Conservation (phyloP, 2,797 vertebrate species). For the Ceyx erithaca region DNA sequence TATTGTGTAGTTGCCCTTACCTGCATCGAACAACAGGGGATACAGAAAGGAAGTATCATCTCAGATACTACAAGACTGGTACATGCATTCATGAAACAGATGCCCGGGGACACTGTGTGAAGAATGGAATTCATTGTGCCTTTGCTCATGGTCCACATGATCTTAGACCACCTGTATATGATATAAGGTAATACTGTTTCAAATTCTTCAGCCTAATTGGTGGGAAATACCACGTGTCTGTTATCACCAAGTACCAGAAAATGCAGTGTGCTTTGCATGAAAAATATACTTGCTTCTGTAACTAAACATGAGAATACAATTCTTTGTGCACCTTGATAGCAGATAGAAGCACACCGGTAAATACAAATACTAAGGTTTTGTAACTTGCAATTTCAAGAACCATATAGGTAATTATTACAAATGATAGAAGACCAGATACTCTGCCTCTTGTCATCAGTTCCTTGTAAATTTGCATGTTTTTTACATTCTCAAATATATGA, state of each 20-base stretch:
- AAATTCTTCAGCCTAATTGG: not conserved
- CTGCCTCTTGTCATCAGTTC: not conserved
- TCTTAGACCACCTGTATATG: conserved; percentile 92
- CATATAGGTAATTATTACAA: not conserved
- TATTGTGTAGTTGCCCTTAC: conserved; percentile 87
- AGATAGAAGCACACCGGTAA: not conserved
- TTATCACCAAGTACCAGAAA: not conserved
- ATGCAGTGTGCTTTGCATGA: not conserved
- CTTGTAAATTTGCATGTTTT: not conserved
- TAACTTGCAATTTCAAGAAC: not conserved
- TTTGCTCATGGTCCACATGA: conserved; percentile 95
- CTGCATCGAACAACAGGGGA: conserved; percentile 94
- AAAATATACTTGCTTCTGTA: not conserved
- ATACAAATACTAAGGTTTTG: not conserved
- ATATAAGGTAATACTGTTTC: conserved; percentile 83
- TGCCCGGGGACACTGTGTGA: conserved; percentile 92
- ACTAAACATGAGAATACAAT: not conserved
- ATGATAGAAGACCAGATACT: not conserved
- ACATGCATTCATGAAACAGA: conserved; percentile 95
- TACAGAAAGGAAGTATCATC: conserved; percentile 95
- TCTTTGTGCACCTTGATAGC: not conserved
- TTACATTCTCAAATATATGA: not conserved
- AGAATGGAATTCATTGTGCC: conserved; percentile 94
- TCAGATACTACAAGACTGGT: conserved; percentile 96
- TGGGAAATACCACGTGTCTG: not conserved